Conservation (phyloP, 2,888 invertebrate species). For the Xylota sylvarum region DNA sequence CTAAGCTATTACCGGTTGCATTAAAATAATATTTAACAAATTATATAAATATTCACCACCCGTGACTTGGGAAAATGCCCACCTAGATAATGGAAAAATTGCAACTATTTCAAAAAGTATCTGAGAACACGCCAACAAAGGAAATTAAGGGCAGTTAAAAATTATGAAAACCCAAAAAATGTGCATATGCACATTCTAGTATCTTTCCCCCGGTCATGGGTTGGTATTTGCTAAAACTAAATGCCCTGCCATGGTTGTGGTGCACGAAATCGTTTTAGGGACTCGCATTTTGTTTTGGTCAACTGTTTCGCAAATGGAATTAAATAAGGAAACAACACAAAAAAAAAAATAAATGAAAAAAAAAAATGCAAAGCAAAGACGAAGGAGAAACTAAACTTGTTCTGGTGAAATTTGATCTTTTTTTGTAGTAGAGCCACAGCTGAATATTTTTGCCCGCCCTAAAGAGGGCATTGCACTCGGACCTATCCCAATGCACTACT, state of each 20-base stretch:
- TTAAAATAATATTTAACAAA: too few species aligned
- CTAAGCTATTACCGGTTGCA: too few species aligned
- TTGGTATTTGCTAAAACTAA: constrained; percentile 23
- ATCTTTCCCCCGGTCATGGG: neutral
- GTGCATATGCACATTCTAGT: constrained; percentile 36
- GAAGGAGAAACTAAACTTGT: constrained; percentile 27
- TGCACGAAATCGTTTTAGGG: constrained; percentile 57
- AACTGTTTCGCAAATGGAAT: constrained; percentile 65
- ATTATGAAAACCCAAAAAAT: constrained; percentile 43
- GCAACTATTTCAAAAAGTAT: constrained; percentile 10
- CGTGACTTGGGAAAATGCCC: neutral
- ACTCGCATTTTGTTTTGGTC: constrained; percentile 77
- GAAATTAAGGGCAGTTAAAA: constrained; percentile 20
- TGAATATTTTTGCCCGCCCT: constrained; percentile 61
- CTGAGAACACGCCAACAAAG: constrained; percentile 22
- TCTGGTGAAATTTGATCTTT: constrained; percentile 61
- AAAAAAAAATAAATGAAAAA: neutral
- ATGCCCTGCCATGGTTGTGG: constrained; percentile 36
- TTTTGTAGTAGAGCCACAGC: constrained; percentile 49
- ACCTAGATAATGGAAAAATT: neutral
- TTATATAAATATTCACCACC: too few species aligned
- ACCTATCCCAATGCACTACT: constrained; percentile 66
- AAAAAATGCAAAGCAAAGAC: neutral
- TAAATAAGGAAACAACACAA: constrained; percentile 26
- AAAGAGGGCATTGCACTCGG: constrained; percentile 66